Percentiles rank a stretch among this genome's conserved stretches.
These are phyloP conservation scores for Cordilura impudica DNA, from an alignment of 2,888 invertebrate genomes.

Conservation along the genomic window DNA sequence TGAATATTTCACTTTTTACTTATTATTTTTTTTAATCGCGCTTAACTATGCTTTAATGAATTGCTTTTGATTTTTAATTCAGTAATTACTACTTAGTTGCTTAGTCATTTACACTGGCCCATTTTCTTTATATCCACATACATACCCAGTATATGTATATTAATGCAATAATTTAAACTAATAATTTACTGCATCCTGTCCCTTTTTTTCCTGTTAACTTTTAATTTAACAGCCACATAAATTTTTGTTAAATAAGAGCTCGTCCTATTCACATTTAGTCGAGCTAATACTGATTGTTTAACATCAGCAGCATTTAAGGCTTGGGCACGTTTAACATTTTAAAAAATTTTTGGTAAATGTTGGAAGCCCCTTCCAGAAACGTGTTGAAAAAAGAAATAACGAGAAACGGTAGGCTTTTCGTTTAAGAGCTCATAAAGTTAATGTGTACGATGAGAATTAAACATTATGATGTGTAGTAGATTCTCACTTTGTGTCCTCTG, in stretches of 20 bases:
- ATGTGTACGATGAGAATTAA: conserved; percentile 63
- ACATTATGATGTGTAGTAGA: conserved; percentile 43
- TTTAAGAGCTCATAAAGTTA: conserved; percentile 74
- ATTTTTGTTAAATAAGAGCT: conserved; percentile 32
- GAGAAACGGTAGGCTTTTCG: conserved; percentile 57
- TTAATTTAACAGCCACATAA: conserved; percentile 40
- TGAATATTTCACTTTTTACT: too few relatives aligned
- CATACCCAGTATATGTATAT: too few relatives aligned
- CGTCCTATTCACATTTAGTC: not conserved
- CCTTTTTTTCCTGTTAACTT: not conserved
- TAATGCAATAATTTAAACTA: not conserved
- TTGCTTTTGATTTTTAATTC: conserved; percentile 35
- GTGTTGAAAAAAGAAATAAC: not conserved
- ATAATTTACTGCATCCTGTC: not conserved
- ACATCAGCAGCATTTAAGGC: conserved; percentile 13
- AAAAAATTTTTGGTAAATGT: conserved; percentile 30
- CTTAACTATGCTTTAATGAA: conserved; percentile 26
- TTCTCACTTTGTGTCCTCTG: conserved; percentile 6
- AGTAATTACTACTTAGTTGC: conserved; percentile 46
- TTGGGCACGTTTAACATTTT: conserved; percentile 59
- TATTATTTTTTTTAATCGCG: too few relatives aligned
- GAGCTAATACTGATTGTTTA: not conserved
- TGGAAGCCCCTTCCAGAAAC: not conserved
- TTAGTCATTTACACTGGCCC: conserved; percentile 37
- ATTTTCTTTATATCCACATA: not conserved